Evolutionary conservation across 2,797 vertebrate species (phyloP), one percentile per base, ranked within the genome.

Genomic region (Sebastes flavidus): DNA sequence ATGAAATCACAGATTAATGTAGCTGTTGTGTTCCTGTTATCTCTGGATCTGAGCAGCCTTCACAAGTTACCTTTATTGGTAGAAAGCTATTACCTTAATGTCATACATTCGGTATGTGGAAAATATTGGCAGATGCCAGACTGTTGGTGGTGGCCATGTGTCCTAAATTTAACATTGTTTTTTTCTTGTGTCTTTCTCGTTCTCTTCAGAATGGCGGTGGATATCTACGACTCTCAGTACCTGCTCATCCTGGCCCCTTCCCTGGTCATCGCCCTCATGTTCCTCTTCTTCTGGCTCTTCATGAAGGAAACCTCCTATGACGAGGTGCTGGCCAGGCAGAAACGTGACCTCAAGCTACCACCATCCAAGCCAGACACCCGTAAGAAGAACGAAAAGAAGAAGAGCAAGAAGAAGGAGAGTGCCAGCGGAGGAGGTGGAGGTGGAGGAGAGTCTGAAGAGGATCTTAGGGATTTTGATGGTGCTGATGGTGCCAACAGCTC

Each of bases 241-340:
- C 97, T 99, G 72, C 96, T 99, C 88, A 94, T 99, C 94, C 95
- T 99, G 92, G 96, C 98, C 84, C 98, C 98, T 84, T 96, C 97
- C 20, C 95, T 99, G 89, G 97, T 99, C 86, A 97, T 99, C 36
- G 95, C 96, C 65, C 96, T 98, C 86, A 98, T 99, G 95, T 99
- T 99, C 94, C 97, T 99, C 81, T 99, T 99, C 95, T 99, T 99
- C 95, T 99, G 98, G 97, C 97, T 99, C 89, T 99, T 99, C 94
- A 99, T 99, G 97, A 99, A 98, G 91, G 98, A 99, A 94, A 99
- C 99, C 8, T 97, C 98, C 2, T 99, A 99, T 0, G 98, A 99
- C 22, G 98, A 99, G 92, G 97, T 99, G 85, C 95, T 99, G 32
- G 99, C 97, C 6, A 96, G 97, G 73, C 98, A 99, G 90, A 99